Evolutionary conservation across 2,888 invertebrate genomes (phyloP), one percentile per base, ranked within the genome.

Genomic region (Heteromyza rotundicornis): DNA sequence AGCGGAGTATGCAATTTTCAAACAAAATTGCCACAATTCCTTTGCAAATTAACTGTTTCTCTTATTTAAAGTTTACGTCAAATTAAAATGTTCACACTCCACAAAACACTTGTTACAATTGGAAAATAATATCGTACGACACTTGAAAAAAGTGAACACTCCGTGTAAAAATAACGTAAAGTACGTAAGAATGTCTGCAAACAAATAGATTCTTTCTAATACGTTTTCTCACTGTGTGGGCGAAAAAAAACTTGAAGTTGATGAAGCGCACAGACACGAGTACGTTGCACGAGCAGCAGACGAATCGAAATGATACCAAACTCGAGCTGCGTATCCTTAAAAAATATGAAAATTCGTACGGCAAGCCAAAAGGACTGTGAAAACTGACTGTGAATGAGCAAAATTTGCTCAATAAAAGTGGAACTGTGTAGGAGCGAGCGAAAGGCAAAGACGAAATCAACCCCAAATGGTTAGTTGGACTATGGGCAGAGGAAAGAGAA

Each of bases 241-340:
- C 40, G 52, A 47, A 24, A 20, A 19, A 52, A 23, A 40, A 57
- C 50, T 16, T n/a, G n/a, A n/a, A n/a, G n/a, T n/a, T n/a, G n/a
- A n/a, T n/a, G n/a, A 60, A 64, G 64, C 68, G 66, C 58, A 70
- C 60, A 52, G 49, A 60, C 17, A 53, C 59, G 59, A 63, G 63
- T 44, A 68, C 68, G 77, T 70, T 74, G 72, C 78, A 71, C 79
- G 73, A 73, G 70, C 70, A 79, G 73, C 73, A 76, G 73, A 77
- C 79, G 77, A 72, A 77, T 75, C 74, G 78, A 75, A 79, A 80
- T 79, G 79, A 76, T 71, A 71, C 68, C 65, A 76, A 77, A 74
- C 68, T 70, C 60, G 61, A 53, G 62, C 51, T 51, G 59, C 65
- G 71, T 67, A 69, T 70, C 75, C 78, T 77, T 75, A 80, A 76